These are phyloP conservation scores for Patella ulyssiponensis DNA, from an alignment of 2,888 invertebrate genomes.

Conservation along the genomic window DNA sequence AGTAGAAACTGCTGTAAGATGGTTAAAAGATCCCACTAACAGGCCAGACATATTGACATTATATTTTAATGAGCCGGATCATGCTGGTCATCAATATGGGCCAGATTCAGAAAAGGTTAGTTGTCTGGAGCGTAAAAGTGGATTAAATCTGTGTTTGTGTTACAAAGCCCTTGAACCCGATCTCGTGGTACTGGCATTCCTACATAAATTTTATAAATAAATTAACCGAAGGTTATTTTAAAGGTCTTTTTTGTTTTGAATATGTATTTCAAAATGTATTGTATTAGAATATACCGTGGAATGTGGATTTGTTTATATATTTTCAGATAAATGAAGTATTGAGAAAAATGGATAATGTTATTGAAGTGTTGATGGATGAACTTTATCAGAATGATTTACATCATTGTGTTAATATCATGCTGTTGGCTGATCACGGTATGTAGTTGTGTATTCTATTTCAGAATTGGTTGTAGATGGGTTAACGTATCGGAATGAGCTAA, in stretches of 20 bases:
- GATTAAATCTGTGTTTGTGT: too few species aligned
- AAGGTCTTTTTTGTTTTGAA: too few species aligned
- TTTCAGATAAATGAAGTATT: slow-evolving; percentile 64
- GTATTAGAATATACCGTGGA: too few species aligned
- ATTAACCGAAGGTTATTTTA: too few species aligned
- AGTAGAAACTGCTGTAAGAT: slow-evolving; percentile 55
- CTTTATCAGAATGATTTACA: slow-evolving; percentile 53
- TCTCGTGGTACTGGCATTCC: too few species aligned
- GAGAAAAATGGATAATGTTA: slow-evolving; percentile 56
- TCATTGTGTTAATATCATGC: slow-evolving; percentile 65
- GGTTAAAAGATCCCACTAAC: slow-evolving; percentile 54
- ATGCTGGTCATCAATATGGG: slow-evolving; percentile 60
- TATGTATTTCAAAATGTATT: too few species aligned
- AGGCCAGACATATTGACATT: slow-evolving; percentile 59
- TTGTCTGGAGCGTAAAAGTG: not conserved
- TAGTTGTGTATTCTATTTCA: not conserved
- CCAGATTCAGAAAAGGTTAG: slow-evolving; percentile 56
- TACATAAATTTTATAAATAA: too few species aligned
- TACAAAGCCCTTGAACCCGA: too few species aligned
- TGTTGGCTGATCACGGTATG: slow-evolving; percentile 67
- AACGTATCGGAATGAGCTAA: too few species aligned
- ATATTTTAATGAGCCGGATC: slow-evolving; percentile 68
- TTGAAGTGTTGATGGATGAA: slow-evolving; percentile 58
- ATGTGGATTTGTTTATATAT: not conserved
- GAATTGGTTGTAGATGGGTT: not conserved